These are phyloP conservation scores for Leuciscus waleckii DNA, from an alignment of 2,797 vertebrate genomes.

Conservation along the genomic window DNA sequence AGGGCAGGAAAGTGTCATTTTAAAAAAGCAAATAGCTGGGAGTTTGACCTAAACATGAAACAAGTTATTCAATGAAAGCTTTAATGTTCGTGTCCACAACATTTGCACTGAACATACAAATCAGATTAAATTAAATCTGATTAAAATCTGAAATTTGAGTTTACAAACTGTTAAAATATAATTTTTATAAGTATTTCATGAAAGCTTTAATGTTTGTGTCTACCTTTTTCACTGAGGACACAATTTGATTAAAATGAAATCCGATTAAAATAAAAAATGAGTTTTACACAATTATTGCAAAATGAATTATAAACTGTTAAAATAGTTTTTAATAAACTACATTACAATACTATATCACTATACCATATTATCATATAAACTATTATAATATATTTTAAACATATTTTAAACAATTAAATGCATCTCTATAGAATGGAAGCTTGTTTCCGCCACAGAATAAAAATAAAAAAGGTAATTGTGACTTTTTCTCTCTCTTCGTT, in stretches of 20 bases:
- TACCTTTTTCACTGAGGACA: background rate
- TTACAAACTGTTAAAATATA: background rate
- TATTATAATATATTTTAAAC: background rate
- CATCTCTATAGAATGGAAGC: background rate
- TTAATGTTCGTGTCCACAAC: background rate
- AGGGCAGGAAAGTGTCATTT: background rate
- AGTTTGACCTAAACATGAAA: background rate
- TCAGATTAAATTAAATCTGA: background rate
- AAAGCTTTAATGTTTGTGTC: background rate
- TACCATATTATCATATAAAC: background rate
- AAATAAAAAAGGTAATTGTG: no score
- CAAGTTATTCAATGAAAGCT: background rate
- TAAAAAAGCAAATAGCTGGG: background rate
- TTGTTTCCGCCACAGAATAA: no score
- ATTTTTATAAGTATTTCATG: background rate
- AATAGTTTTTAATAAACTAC: background rate
- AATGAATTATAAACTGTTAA: background rate
- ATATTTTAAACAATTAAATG: background rate
- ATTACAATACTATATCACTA: background rate
- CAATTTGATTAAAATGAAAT: background rate
- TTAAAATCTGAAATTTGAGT: background rate
- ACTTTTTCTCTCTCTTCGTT: no score
- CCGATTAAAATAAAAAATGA: background rate
- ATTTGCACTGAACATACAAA: background rate
- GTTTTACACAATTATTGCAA: background rate